These are phyloP conservation scores for Tetramorium alpestre DNA, from an alignment of 1,140 invertebrate genomes.

Conservation along the genomic window DNA sequence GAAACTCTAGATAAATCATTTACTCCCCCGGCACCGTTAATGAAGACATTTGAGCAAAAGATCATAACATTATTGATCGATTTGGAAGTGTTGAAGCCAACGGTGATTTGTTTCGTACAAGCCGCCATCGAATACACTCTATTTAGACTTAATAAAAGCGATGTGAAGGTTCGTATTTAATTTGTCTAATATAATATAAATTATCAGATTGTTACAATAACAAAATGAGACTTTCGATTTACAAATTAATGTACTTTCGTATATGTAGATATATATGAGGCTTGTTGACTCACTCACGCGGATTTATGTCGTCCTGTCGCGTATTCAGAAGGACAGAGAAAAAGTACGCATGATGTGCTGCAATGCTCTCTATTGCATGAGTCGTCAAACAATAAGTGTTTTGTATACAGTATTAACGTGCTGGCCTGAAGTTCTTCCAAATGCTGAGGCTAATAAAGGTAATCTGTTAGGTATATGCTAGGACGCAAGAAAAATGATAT, in stretches of 20 bases:
- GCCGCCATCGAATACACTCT: conserved; percentile 78
- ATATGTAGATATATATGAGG: conserved; percentile 58
- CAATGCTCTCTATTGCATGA: conserved; percentile 80
- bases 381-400: conserved; percentile 70
- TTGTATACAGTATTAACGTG: conserved; percentile 76
- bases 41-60: conserved; percentile 79
- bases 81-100: conserved; percentile 68
- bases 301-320: conserved; percentile 76
- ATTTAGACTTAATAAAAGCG: conserved; percentile 68
- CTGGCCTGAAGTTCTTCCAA: conserved; percentile 83
- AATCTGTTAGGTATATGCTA: background rate
- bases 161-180: conserved; percentile 63
- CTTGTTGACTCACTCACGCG: conserved; percentile 71
- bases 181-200: background rate
- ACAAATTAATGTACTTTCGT: conserved; percentile 8
- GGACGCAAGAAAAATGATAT: background rate
- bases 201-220: background rate
- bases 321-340: conserved; percentile 81
- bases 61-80: conserved; percentile 75
- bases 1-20: conserved; percentile 72
- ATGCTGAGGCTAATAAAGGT: conserved; percentile 71
- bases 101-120: conserved; percentile 71
- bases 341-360: conserved; percentile 80
- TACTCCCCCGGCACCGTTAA: conserved; percentile 82
- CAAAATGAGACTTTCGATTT: background rate